A percentile compares a stretch with the other conserved stretches of the same genome.
Evolutionary conservation across 2,113 vertebrate species (phyloP).

Genomic region (Vanacampus margaritifer): DNA sequence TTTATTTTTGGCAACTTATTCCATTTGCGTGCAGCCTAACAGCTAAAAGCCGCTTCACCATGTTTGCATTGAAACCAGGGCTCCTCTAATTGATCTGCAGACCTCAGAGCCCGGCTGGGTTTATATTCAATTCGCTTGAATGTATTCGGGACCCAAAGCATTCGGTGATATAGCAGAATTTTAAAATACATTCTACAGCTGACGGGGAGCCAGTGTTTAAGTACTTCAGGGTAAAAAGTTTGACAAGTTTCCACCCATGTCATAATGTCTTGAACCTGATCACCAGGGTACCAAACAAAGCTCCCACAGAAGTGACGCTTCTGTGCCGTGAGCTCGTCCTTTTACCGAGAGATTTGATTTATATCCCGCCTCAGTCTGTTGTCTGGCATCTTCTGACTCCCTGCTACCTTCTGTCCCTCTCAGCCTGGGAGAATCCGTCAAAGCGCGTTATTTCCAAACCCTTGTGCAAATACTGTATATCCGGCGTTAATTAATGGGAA

Average conservation of each 20-base stretch:
- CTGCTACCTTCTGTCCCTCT: conserved; percentile 45
- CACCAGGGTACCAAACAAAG: conserved; percentile 24
- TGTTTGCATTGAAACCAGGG: no score
- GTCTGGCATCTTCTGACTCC: conserved; percentile 56
- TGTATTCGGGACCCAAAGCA: no score
- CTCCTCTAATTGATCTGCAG: no score
- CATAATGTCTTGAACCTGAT: conserved; percentile 54
- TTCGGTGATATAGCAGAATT: no score
- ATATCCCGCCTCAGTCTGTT: conserved; percentile 64
- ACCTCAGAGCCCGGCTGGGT: no score
- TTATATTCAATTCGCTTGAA: no score
- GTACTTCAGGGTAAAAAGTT: no score
- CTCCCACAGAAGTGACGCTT: conserved; percentile 26
- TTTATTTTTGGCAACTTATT: no score
- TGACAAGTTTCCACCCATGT: conserved; percentile 12
- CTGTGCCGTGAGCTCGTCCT: conserved; percentile 36
- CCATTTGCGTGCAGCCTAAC: no score
- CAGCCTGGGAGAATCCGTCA: conserved; percentile 49
- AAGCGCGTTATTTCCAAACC: conserved; percentile 56
- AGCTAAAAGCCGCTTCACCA: no score
- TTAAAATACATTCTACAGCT: no score
- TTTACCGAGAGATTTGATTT: conserved; percentile 68
- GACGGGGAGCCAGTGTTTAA: no score
- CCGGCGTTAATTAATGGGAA: background rate
- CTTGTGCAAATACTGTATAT: conserved; percentile 22